Base-by-base conservation (phyloP, 2,888 invertebrate genomes). In the Drosophila rubida region DNA sequence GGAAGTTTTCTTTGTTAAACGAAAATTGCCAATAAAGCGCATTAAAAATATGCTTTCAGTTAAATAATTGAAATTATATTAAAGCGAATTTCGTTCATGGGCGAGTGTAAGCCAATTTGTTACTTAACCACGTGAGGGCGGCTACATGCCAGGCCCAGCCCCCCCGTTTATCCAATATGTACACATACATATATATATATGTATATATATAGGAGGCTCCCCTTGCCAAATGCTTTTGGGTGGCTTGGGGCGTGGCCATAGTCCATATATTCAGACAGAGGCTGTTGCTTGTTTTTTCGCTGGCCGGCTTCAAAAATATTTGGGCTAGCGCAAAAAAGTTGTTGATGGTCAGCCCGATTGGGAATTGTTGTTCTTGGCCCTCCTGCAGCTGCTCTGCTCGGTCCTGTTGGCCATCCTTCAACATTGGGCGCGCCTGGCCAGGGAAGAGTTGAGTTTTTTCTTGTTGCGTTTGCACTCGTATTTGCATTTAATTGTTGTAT, bases 401-500 rank as follows among this genome's bases (percentile, higher is more conserved):
- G 13, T 41, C 27, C 37, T 45, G 57, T 14, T 54, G 53, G 67
- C 58, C 62, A 80, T 77, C 68, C 71, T 71, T 81, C 78, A 87
- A 65, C 72, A 78, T 75, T 78, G 54, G 48, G 44, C 64, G 6
- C 16, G 53, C 42, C 25, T 41, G 27, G 46, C 50, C 1, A 19
- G 19, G 19, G 19, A 25, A n/a, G 7, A 16, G 22, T 13, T 2
- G 30, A 61, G 60, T 48, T 63, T 66, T 62, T 57, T 62, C 86
- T 76, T 58, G 60, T 53, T 65, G 66, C 64, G 69, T 75, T 85
- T 57, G 61, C 27, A 27, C 30, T 53, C 42, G 27, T 81, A 81
- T 87, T 87, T 81, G 82, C 88, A 81, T 81, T 87, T 81, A 81
- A 87, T 87, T 87, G 88, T 79, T 68, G 86, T 68, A 81, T 87